Conservation (phyloP, 2,113 vertebrate species). For the Siniperca chuatsi region DNA sequence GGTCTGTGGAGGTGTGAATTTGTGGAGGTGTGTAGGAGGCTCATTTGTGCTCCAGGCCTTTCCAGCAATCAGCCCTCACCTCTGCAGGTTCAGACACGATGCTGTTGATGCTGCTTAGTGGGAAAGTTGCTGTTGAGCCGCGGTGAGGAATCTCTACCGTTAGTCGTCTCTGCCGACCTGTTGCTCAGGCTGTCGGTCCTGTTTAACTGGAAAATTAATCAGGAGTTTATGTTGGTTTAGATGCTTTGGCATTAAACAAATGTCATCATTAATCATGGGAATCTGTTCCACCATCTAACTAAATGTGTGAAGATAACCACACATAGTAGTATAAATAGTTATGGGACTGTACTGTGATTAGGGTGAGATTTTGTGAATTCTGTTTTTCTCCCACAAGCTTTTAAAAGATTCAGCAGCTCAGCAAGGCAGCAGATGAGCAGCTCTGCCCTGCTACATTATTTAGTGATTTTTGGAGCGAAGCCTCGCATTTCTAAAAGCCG, state of each 20-base stretch:
- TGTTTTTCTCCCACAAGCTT: neutral
- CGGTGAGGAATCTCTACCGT: constrained; percentile 59
- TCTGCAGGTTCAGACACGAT: constrained; percentile 74
- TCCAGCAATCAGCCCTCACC: constrained; percentile 55
- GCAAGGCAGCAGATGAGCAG: neutral
- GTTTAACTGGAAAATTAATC: constrained; percentile 62
- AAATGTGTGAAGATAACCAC: neutral
- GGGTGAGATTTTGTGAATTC: neutral
- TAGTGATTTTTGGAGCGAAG: neutral
- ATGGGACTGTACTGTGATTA: neutral
- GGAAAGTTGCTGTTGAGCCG: constrained; percentile 59
- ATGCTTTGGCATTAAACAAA: constrained; percentile 21
- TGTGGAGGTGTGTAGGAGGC: constrained; percentile 62
- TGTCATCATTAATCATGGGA: constrained; percentile 25
- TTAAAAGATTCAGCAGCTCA: constrained; percentile 7
- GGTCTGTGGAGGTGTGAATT: constrained; percentile 63
- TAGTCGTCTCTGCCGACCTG: constrained; percentile 52
- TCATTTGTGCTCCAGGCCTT: constrained; percentile 66
- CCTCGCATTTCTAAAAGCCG: neutral
- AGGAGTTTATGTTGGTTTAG: constrained; percentile 27
- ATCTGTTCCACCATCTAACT: constrained; percentile 14
- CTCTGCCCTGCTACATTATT: constrained; percentile 2
- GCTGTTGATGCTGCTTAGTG: constrained; percentile 53
- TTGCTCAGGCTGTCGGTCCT: constrained; percentile 54
- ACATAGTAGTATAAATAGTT: neutral